These are phyloP conservation scores for Pluvialis apricaria DNA, from an alignment of 2,113 vertebrate genomes.

Conservation along the genomic window DNA sequence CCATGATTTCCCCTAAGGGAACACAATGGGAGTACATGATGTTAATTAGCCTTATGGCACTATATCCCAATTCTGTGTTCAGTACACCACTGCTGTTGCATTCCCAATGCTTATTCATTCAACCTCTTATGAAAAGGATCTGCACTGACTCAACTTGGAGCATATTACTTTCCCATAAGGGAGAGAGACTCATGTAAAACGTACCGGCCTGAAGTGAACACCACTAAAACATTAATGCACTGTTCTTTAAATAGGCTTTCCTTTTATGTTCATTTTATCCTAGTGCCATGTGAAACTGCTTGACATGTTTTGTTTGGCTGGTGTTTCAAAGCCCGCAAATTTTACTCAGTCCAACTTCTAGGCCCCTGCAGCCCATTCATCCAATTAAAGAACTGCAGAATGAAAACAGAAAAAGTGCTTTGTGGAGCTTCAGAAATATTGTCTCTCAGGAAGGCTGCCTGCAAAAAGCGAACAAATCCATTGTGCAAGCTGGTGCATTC, in stretches of 20 bases:
- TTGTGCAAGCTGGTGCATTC: conserved; percentile 61
- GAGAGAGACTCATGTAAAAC: neutral
- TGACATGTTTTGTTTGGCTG: conserved; percentile 31
- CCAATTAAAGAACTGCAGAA: conserved; percentile 40
- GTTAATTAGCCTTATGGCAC: conserved; percentile 46
- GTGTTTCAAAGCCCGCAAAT: conserved; percentile 7
- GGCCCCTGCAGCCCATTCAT: conserved; percentile 37
- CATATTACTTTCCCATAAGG: conserved; percentile 27
- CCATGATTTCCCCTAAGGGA: conserved; percentile 1
- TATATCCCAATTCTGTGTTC: neutral
- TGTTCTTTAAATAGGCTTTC: conserved; percentile 41
- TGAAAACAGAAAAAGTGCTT: conserved; percentile 34
- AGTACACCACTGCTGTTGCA: neutral
- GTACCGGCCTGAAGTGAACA: neutral
- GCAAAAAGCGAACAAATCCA: conserved; percentile 32
- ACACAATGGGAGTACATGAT: conserved; percentile 7
- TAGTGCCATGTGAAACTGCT: neutral
- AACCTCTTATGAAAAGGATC: neutral
- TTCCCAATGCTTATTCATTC: conserved; percentile 3
- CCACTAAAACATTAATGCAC: conserved; percentile 22
- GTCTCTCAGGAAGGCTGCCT: conserved; percentile 48
- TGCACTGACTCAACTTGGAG: neutral
- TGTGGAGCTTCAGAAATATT: conserved; percentile 45
- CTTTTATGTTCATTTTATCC: neutral
- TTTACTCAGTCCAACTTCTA: neutral